Evolutionary conservation across 2,888 invertebrate genomes (phyloP).

Genomic region (Drosophila longiperda): DNA sequence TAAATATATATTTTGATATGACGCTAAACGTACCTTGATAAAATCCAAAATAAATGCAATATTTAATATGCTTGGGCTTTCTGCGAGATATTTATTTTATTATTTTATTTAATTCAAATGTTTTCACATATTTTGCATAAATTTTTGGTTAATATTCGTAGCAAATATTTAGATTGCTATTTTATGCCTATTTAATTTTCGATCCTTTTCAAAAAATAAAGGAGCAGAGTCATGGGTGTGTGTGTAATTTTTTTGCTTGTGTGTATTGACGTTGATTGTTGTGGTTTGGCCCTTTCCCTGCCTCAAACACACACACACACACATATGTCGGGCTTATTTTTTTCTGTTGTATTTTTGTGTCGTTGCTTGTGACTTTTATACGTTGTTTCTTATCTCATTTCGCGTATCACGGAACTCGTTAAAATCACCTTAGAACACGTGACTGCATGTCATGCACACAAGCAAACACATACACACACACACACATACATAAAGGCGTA

Average conservation of each 20-base stretch:
- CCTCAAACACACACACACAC: conserved; percentile 1
- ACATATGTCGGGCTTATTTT: neutral
- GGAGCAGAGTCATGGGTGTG: conserved; percentile 4
- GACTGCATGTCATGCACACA: conserved; percentile 68
- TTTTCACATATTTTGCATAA: conserved; percentile 24
- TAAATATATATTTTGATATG: neutral
- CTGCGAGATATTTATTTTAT: neutral
- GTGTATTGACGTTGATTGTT: conserved; percentile 11
- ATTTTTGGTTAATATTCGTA: conserved; percentile 19
- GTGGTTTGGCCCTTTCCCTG: conserved; percentile 6
- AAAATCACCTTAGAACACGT: conserved; percentile 80
- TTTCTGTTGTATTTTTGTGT: conserved; percentile 31
- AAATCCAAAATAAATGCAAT: conserved; percentile 28
- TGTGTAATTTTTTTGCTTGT: conserved; percentile 6
- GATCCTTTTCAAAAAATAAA: conserved; percentile 21
- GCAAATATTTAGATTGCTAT: conserved; percentile 51
- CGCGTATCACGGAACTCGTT: conserved; percentile 80
- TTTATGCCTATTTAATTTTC: conserved; percentile 49
- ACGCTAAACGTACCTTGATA: conserved; percentile 12
- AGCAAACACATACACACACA: conserved; percentile 26
- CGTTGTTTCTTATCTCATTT: conserved; percentile 70
- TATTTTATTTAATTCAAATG: neutral
- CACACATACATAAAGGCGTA: conserved; percentile 6
- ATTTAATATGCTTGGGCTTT: conserved; percentile 6
- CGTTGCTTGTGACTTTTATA: conserved; percentile 32